These are phyloP conservation scores for Nibea coibor DNA, from an alignment of 2,113 vertebrate genomes.

Conservation along the genomic window DNA sequence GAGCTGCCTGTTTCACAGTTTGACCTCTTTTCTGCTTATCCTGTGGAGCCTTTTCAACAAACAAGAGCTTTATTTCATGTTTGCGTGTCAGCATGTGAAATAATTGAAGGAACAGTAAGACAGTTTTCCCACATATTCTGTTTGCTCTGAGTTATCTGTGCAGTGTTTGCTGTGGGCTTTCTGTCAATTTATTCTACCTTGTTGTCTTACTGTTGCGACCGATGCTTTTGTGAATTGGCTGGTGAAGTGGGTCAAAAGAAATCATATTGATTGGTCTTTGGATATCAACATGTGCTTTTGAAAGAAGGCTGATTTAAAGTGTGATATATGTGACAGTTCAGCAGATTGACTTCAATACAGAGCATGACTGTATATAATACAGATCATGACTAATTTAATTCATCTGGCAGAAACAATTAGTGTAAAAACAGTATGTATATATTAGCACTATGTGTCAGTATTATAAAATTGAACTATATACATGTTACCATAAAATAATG, in stretches of 20 bases:
- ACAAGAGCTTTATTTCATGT: neutral
- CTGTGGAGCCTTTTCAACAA: neutral
- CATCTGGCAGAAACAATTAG: neutral
- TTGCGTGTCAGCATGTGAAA: neutral
- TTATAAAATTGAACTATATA: neutral
- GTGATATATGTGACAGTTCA: neutral
- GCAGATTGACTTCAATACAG: neutral
- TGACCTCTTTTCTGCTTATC: conserved; percentile 15
- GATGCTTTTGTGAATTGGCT: neutral
- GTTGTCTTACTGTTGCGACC: neutral
- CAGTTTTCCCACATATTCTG: neutral
- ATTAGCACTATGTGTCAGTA: too few relatives aligned
- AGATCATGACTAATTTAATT: neutral
- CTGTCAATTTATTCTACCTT: neutral
- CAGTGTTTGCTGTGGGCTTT: too few relatives aligned
- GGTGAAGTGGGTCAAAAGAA: neutral
- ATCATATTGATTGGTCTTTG: neutral
- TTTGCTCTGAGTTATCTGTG: neutral
- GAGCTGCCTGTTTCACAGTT: neutral
- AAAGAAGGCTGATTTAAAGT: neutral
- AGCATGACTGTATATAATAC: too few relatives aligned
- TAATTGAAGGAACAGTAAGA: neutral
- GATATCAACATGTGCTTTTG: neutral
- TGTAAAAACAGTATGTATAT: neutral
- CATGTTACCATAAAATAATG: neutral